These are phyloP conservation scores for Eonycteris spelaea DNA, from an alignment of 2,113 vertebrate species.

Conservation along the genomic window DNA sequence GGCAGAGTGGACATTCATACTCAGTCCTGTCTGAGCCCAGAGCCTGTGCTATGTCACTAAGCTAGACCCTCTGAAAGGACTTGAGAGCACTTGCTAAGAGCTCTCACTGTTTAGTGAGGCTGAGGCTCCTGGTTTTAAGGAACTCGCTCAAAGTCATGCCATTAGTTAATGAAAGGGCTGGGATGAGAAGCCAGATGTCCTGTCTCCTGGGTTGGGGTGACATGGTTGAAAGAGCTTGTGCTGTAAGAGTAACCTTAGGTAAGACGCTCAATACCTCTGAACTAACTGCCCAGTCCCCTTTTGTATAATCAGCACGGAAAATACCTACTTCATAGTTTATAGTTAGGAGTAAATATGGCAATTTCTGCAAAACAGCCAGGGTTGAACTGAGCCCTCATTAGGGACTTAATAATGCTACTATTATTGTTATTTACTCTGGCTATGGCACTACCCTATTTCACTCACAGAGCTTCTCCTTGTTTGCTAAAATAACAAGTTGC, in stretches of 20 bases:
- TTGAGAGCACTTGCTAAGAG: neutral
- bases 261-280: neutral
- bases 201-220: neutral
- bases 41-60: neutral
- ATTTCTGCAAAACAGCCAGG: neutral
- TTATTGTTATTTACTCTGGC: neutral
- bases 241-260: neutral
- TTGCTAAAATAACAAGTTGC: neutral
- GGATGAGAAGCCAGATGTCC: neutral
- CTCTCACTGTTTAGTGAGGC: neutral
- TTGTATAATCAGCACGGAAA: neutral
- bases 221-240: neutral
- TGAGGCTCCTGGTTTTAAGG: neutral
- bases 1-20: neutral
- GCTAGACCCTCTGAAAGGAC: neutral
- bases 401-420: neutral
- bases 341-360: neutral
- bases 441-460: neutral
- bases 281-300: too few species aligned
- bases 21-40: neutral
- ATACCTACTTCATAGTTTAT: neutral
- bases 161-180: neutral
- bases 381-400: neutral
- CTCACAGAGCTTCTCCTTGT: neutral
- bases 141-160: neutral